Percentiles rank a stretch among this genome's conserved stretches.
These are phyloP conservation scores for Heliconius congener DNA, from an alignment of 1,140 invertebrate genomes.

Conservation along the genomic window DNA sequence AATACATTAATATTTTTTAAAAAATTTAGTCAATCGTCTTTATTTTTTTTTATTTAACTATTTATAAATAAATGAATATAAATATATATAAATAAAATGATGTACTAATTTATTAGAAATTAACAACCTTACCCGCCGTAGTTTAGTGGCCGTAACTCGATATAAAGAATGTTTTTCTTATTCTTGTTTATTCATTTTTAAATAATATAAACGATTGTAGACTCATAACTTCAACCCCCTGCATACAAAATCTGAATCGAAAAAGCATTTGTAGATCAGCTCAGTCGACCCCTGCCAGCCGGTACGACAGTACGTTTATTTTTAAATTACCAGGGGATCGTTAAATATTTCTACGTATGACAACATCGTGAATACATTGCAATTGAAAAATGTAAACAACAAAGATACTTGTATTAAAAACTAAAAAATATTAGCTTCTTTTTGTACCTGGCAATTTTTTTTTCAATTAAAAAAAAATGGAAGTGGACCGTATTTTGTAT, in stretches of 20 bases:
- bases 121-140: no score
- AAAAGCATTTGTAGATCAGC: neutral
- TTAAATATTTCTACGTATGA: constrained; percentile 18
- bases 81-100: no score
- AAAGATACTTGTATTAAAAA: neutral
- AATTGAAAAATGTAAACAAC: constrained; percentile 17
- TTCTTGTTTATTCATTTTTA: neutral
- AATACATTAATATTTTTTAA: no score
- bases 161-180: no score
- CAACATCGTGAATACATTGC: neutral
- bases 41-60: no score
- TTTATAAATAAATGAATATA: no score
- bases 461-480: constrained; percentile 64
- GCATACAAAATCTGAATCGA: neutral
- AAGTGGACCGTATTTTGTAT: constrained; percentile 82
- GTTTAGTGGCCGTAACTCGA: no score
- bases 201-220: neutral
- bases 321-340: constrained; percentile 38
- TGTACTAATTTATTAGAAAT: no score
- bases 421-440: neutral
- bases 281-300: constrained; percentile 50
- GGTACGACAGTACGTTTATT: constrained; percentile 55
- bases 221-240: neutral
- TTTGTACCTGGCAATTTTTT: neutral
- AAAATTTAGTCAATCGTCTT: no score